Evolutionary conservation across 2,113 vertebrate species (phyloP).

Genomic region (Sminthopsis crassicaudata): DNA sequence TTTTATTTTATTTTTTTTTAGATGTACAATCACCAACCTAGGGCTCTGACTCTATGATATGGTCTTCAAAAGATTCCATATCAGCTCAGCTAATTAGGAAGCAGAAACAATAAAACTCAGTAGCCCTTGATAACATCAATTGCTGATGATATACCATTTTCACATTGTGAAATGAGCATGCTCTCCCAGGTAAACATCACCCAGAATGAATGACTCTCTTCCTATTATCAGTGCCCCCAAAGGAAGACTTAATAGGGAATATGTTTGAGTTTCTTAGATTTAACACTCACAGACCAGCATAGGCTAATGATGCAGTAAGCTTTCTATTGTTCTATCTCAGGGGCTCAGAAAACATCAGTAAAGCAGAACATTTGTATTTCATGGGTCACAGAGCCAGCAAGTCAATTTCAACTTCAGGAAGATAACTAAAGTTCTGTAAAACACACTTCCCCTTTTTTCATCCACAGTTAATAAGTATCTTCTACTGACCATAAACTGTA

Average conservation of each 20-base stretch:
- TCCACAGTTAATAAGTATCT: conserved; percentile 48
- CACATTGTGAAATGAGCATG: conserved; percentile 47
- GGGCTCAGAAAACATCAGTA: conserved; percentile 40
- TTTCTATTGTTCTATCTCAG: conserved; percentile 60
- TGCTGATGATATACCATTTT: conserved; percentile 55
- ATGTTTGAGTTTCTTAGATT: conserved; percentile 69
- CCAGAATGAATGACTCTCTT: conserved; percentile 55
- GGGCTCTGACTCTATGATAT: neutral
- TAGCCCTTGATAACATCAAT: conserved; percentile 35
- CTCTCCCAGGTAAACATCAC: conserved; percentile 39
- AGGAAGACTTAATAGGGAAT: conserved; percentile 63
- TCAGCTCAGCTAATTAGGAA: conserved; percentile 60
- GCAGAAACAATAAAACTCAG: conserved; percentile 32
- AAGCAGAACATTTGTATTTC: conserved; percentile 58
- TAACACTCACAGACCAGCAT: conserved; percentile 48
- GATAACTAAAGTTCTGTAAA: conserved; percentile 19
- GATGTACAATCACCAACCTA: conserved; percentile 27
- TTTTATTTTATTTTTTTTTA: conserved; percentile 42
- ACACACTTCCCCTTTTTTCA: conserved; percentile 44
- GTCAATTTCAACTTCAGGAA: conserved; percentile 55
- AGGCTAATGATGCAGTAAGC: conserved; percentile 63
- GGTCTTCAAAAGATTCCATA: conserved; percentile 50
- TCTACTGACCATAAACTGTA: neutral
- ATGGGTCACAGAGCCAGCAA: conserved; percentile 63
- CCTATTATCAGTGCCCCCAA: conserved; percentile 53